Conservation (phyloP, 2,113 vertebrate species). For the Pseudorhombus dupliciocellatus region DNA sequence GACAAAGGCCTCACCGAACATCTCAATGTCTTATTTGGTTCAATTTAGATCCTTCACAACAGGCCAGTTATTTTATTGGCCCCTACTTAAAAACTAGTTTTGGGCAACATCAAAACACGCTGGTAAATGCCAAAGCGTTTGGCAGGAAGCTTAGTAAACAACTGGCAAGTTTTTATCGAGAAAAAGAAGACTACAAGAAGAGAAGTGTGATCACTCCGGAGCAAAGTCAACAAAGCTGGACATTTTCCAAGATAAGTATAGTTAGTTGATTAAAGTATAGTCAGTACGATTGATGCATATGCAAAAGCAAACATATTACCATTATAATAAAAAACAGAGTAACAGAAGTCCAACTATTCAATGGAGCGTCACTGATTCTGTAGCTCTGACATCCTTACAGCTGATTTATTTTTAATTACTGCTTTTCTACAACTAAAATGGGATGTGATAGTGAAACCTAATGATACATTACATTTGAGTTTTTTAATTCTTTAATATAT, state of each 20-base stretch:
- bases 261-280: too few relatives aligned
- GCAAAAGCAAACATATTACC: not conserved
- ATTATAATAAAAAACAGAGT: not conserved
- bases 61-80: not conserved
- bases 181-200: not conserved
- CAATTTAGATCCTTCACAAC: not conserved
- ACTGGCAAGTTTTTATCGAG: not conserved
- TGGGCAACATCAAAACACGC: not conserved
- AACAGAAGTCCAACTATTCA: not conserved
- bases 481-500: too few relatives aligned
- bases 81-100: constrained; percentile 5
- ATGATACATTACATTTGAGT: too few relatives aligned
- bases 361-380: not conserved
- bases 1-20: not conserved
- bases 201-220: not conserved
- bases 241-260: not conserved
- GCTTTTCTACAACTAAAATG: too few relatives aligned
- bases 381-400: not conserved
- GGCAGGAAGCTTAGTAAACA: constrained; percentile 16
- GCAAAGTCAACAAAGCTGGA: not conserved
- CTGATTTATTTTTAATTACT: not conserved
- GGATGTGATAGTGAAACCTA: too few relatives aligned
- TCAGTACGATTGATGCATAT: too few relatives aligned
- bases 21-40: not conserved
- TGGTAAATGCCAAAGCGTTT: constrained; percentile 14